A percentile compares a stretch with the other conserved stretches of the same genome.
phyloP scores from a whole-genome alignment of 2,113 vertebrate species.

The Heterocephalus glaber region DNA sequence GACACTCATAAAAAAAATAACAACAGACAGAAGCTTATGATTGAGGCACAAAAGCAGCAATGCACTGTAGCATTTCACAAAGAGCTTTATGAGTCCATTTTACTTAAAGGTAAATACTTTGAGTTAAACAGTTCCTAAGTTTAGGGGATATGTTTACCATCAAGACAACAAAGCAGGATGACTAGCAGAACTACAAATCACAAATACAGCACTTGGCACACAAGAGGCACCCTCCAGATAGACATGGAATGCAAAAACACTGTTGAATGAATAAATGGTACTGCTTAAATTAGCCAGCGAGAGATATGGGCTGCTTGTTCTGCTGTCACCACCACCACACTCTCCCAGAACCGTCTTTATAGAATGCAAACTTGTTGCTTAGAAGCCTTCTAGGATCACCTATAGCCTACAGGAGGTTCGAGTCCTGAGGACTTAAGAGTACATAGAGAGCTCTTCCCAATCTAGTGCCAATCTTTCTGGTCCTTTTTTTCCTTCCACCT shows the following conservation, averaged over 20 bases:
- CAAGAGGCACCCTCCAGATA: background rate
- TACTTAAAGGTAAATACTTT: background rate
- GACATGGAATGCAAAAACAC: background rate
- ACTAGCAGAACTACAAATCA: background rate
- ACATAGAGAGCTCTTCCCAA: background rate
- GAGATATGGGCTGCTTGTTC: background rate
- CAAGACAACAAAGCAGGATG: background rate
- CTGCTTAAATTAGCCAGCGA: background rate
- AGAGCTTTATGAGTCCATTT: background rate
- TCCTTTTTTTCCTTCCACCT: background rate
- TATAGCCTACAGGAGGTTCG: background rate
- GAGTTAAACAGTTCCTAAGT: background rate
- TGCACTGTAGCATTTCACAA: background rate
- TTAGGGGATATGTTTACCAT: background rate
- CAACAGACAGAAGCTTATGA: background rate
- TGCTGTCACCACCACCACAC: background rate
- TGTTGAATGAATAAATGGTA: background rate
- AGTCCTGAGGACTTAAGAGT: background rate
- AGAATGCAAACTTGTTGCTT: background rate
- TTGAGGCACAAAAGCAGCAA: background rate
- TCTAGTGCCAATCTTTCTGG: background rate
- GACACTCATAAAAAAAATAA: background rate
- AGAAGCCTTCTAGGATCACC: background rate
- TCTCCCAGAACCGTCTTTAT: background rate
- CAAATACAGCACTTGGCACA: slow-evolving; percentile 30